Evolutionary conservation across 1,140 invertebrate species (phyloP), one percentile per base, ranked within the genome.

Genomic region (Dreissena rostriformis): DNA sequence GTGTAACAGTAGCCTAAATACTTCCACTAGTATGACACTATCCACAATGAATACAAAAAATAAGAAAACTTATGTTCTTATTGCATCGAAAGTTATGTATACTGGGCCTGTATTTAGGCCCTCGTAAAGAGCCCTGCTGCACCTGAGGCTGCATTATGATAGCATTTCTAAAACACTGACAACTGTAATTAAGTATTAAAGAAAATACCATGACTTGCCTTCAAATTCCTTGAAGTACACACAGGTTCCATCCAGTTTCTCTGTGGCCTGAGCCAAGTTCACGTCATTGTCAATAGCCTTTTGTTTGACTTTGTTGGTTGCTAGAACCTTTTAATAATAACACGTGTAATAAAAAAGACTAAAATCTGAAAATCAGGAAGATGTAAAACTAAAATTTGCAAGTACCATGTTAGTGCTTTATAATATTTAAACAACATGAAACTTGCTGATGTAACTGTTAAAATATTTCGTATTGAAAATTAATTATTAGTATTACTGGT

Each of bases 241-340:
- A 86, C 91, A 93, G 12, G 92, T 93, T 19, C 92, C 92, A 84
- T 93, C 92, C 17, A 93, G 28, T 86, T 93, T 93, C 77, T 93
- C 92, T 57, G 91, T 91, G 24, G 85, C 86, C 11, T 82, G n/a
- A 17, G 88, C 89, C 55, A 29, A 53, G 26, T 72, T 70, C 24
- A 90, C 72, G 26, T 86, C 74, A 79, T 87, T 83, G 2, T 75
- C 66, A 24, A 84, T 28, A 28, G 90, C 88, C 55, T 81, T 26
- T 1, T 61, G 73, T 71, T 86, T 88, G 4, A 93, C n/a, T 26
- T 66, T 72, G 51, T 90, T 88, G 19, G 87, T 83, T 14, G 92
- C 92, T 22, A 89, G 85, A 26, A 91, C 90, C 81, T 83, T 15
- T 2, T 67, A 63, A 19, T 39, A 55, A 72, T 52, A 72, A 22